phyloP scores from a whole-genome alignment of 2,113 vertebrate species.

The Plestiodon gilberti region DNA sequence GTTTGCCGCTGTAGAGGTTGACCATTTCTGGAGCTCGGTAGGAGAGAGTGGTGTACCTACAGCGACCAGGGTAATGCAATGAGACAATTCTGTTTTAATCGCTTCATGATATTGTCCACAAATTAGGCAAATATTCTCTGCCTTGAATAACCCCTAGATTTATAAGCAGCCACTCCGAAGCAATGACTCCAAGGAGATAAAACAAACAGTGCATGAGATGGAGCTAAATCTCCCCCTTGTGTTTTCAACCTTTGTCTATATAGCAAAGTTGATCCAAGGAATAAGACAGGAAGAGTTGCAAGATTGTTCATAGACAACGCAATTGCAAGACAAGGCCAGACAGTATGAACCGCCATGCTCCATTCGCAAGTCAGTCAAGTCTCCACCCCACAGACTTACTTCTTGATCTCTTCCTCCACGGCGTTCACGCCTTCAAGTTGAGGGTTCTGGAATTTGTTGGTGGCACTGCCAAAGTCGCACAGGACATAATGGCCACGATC shows the following conservation, averaged over 20 bases:
- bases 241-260: no score
- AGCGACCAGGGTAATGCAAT: not conserved
- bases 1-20: constrained; percentile 92
- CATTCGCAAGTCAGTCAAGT: not conserved
- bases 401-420: constrained; percentile 97
- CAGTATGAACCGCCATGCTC: no score
- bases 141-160: not conserved
- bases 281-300: no score
- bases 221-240: no score
- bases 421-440: constrained; percentile 89
- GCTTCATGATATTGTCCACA: not conserved
- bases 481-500: constrained; percentile 97
- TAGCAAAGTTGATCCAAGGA: no score
- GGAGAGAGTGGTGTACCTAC: constrained; percentile 96
- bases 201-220: no score
- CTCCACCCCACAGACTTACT: constrained; percentile 76
- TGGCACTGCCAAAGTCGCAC: constrained; percentile 98
- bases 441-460: constrained; percentile 93
- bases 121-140: not conserved
- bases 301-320: no score
- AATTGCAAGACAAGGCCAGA: no score
- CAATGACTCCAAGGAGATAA: no score
- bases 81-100: accelerated
- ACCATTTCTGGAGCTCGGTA: constrained; percentile 99
- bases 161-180: not conserved